Base-by-base conservation (phyloP, 2,797 vertebrate species). In the Gymnopithys bicolor region DNA sequence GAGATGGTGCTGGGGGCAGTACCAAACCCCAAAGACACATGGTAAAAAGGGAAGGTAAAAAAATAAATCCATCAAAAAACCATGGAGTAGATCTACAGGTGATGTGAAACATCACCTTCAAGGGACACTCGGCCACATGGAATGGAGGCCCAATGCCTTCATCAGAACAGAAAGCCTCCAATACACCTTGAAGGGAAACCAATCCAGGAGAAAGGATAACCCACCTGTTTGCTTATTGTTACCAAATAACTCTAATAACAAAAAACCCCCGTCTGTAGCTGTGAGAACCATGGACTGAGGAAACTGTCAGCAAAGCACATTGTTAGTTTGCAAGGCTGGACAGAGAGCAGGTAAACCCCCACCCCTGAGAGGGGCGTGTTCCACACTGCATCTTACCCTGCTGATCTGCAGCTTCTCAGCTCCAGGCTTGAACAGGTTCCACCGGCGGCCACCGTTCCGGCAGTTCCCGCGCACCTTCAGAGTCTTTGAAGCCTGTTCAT, bases 351-450 rank as follows among this genome's bases (percentile, higher is more conserved):
- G 55, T 41, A 67, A 84, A 80, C n/a, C 1, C 4, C 63, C 13
- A 64, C 30, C 75, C 75, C 46, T 10, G 11, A 22, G 23, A 51
- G 67, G 82, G 73, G 51, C 23, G 10, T 0, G 10, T 11, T 52
- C 22, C 82, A 63, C 43, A 75, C 45, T 17, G 4, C 51, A 55
- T 97, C 98, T 99, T 98, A 99, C 98, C 94, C 98, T 96, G 95
- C 98, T 98, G 94, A 99, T 98, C 74, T 98, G 98, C 74, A 99
- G 97, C 21, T 98, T 98, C 94, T 98, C 98, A n/a, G 98, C 98
- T 75, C 98, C 98, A 21, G 98, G 98, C 96, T 98, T 98, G 66
- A 98, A 95, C 67, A 98, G 96, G 87, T 98, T 98, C 97, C 97
- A 98, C 52, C 98, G 97, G 59, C 97, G 98, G 93, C 98, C 97